A percentile compares a stretch with the other conserved stretches of the same genome.
Evolutionary conservation across 2,888 invertebrate genomes (phyloP).

Genomic region (Cheilosia grossa): DNA sequence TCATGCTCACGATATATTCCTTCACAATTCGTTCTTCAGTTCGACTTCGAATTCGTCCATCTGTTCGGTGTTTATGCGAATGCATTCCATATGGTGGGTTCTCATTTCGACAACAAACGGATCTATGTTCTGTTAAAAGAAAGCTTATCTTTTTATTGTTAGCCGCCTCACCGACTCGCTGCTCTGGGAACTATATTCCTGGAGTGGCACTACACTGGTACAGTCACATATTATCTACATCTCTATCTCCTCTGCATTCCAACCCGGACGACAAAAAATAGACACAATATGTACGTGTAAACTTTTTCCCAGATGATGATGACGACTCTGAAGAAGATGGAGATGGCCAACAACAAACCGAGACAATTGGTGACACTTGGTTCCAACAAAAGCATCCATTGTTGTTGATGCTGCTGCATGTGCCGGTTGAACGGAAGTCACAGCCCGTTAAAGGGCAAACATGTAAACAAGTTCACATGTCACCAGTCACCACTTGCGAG

Average conservation of each 20-base stretch:
- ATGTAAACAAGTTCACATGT: slow-evolving; percentile 69
- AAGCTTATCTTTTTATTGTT: slow-evolving; percentile 51
- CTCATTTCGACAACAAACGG: slow-evolving; percentile 56
- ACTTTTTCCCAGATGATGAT: slow-evolving; percentile 29
- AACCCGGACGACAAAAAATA: slow-evolving; percentile 19
- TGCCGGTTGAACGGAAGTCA: slow-evolving; percentile 67
- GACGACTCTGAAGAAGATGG: slow-evolving; percentile 36
- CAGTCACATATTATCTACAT: slow-evolving; percentile 28
- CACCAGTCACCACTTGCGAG: slow-evolving; percentile 56
- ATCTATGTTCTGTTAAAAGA: slow-evolving; percentile 52
- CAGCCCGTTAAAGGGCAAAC: slow-evolving; percentile 67
- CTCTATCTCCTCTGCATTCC: slow-evolving; percentile 44
- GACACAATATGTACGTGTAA: slow-evolving; percentile 1
- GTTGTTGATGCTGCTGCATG: slow-evolving; percentile 49
- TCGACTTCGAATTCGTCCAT: slow-evolving; percentile 43
- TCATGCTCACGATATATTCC: slow-evolving; percentile 37
- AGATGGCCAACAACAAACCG: slow-evolving; percentile 28
- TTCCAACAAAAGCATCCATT: slow-evolving; percentile 64
- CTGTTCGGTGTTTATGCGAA: slow-evolving; percentile 36
- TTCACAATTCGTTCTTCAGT: slow-evolving; percentile 20
- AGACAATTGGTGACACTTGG: slow-evolving; percentile 61
- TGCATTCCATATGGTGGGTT: slow-evolving; percentile 54
- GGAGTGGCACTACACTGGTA: neutral
- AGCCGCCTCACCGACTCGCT: slow-evolving; percentile 41
- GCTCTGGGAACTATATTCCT: slow-evolving; percentile 37